Conservation (phyloP, 1,140 invertebrate species). For the Achatina immaculata region DNA sequence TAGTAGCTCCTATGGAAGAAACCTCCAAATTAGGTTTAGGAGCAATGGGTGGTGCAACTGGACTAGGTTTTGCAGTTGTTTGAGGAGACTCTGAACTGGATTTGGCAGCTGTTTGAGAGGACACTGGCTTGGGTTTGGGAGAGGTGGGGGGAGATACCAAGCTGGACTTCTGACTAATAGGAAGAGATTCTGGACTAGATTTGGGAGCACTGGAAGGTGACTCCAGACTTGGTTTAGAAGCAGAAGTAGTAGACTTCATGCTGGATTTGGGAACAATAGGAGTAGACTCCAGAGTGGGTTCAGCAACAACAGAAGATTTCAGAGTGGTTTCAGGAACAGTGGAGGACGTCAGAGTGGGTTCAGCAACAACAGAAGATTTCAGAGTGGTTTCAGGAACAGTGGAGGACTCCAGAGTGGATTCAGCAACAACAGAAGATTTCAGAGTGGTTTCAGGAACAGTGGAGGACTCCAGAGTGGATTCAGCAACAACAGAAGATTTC, state of each 20-base stretch:
- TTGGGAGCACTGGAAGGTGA: too few species aligned
- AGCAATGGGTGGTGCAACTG: not conserved
- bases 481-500: too few species aligned
- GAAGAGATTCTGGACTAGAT: not conserved
- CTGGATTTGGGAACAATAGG: too few species aligned
- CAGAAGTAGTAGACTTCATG: not conserved
- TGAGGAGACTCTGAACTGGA: not conserved
- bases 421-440: not conserved
- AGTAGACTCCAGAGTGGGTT: too few species aligned
- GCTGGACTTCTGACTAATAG: too few species aligned
- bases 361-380: too few species aligned
- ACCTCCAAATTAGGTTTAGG: not conserved
- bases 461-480: too few species aligned
- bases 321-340: too few species aligned
- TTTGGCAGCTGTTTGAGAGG: not conserved
- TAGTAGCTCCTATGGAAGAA: not conserved
- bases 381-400: too few species aligned
- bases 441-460: not conserved
- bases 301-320: too few species aligned
- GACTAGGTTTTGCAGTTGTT: not conserved
- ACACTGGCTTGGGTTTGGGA: not conserved
- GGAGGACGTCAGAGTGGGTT: too few species aligned
- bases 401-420: too few species aligned
- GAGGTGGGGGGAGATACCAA: not conserved
- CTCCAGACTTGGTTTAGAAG: not conserved